Base-by-base conservation (phyloP, 2,888 invertebrate genomes). In the Eristalinus aeneus region DNA sequence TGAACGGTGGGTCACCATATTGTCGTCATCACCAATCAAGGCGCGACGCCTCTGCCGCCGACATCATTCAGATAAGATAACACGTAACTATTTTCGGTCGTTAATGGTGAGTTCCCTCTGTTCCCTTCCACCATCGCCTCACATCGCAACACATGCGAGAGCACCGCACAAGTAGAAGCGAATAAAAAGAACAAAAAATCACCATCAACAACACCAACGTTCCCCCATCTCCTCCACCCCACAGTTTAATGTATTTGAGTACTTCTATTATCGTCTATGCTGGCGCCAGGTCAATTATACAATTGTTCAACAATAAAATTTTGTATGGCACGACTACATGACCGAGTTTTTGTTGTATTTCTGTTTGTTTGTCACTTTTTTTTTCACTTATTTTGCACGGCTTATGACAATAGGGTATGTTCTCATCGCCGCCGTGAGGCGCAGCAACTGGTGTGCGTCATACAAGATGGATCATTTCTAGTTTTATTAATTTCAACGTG, bases 241-340 rank as follows among this genome's bases (percentile, higher is more conserved):
- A n/a, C n/a, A n/a, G 58, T 64, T 58, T 65, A 77, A 78, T 74
- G 61, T 71, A 46, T 69, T 53, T 76, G 16, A 46, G 63, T 58
- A 67, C 31, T 80, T 76, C 63, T 68, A 76, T 64, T 76, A 75
- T 61, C 81, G 67, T 80, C 88, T 78, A 68, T 77, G 79, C 81
- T 89, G 89, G 89, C 88, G 88, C 89, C 89, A 88, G 84, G 88
- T 88, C 88, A 89, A 89, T 88, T 89, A 88, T 80, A 88, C 79
- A 84, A 88, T 80, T 83, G 46, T 82, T 71, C 77, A 65, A 82
- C 69, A 82, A 78, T 82, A 78, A 83, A 71, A 82, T 63, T 77
- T 64, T 85, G 68, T 71, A 76, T 27, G 67, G 53, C 68, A 65
- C 69, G 71, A 61, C 79, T 72, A 71, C 78, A 75, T 80, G 79